phyloP scores from a whole-genome alignment of 2,113 vertebrate genomes.

The Elephantulus edwardii region DNA sequence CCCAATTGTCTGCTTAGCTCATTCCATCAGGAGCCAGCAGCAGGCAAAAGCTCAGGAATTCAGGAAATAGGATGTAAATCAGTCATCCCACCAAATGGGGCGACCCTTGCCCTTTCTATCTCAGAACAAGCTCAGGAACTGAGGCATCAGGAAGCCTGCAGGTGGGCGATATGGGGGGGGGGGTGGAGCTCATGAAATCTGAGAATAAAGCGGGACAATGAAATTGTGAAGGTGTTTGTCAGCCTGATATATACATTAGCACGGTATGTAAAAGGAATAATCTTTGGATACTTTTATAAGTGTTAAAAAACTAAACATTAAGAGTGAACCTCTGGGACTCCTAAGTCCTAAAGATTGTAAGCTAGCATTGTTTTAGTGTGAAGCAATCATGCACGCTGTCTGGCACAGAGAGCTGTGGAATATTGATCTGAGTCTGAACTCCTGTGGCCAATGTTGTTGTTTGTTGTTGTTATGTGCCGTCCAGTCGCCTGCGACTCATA shows the following conservation, averaged over 20 bases:
- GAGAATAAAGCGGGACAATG: neutral
- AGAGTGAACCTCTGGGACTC: neutral
- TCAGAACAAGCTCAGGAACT: conserved; percentile 48
- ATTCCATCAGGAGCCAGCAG: neutral
- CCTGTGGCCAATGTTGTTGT: no score
- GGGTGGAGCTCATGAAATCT: neutral
- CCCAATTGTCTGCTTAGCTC: neutral
- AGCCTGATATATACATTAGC: neutral
- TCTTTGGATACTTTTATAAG: neutral
- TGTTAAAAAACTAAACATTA: neutral
- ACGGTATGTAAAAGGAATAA: neutral
- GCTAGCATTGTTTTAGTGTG: no score
- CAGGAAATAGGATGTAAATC: conserved; percentile 37
- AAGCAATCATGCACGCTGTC: no score
- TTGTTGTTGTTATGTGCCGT: no score
- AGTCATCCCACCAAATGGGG: conserved; percentile 35
- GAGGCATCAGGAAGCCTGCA: neutral
- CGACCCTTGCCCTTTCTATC: neutral
- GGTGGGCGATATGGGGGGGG: neutral
- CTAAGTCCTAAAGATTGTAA: neutral
- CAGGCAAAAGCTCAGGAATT: neutral
- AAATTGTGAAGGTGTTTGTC: neutral
- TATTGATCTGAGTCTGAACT: no score
- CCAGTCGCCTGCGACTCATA: no score
- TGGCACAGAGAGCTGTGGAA: no score